Conservation (phyloP, 1,140 invertebrate species). For the Atta texana region DNA sequence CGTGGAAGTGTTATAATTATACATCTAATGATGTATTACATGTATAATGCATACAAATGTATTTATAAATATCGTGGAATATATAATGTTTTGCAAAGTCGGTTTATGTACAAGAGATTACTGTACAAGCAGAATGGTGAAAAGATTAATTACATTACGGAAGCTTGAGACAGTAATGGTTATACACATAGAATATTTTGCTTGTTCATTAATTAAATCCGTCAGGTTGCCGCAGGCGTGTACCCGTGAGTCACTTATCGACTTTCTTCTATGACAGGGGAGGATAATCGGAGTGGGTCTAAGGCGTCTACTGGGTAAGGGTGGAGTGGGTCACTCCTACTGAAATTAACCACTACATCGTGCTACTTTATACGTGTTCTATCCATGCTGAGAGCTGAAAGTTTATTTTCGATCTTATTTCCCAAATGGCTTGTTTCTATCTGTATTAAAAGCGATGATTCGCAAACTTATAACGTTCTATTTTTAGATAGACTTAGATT, state of each 20-base stretch:
- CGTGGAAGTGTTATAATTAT: too few species aligned
- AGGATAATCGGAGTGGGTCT: conserved; percentile 53
- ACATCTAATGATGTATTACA: too few species aligned
- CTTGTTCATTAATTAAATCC: conserved; percentile 48
- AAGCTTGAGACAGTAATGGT: not conserved
- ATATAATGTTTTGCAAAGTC: not conserved
- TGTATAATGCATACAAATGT: not conserved
- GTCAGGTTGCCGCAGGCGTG: conserved; percentile 63
- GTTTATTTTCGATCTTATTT: not conserved
- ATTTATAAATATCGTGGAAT: not conserved
- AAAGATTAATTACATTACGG: conserved; percentile 21
- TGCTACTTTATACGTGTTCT: conserved; percentile 19
- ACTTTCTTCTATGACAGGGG: conserved; percentile 75
- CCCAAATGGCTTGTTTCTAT: not conserved
- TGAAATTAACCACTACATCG: not conserved
- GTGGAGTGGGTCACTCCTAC: conserved; percentile 22
- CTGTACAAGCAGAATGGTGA: not conserved
- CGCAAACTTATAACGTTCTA: not conserved
- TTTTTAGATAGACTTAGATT: too few species aligned
- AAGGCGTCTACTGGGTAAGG: conserved; percentile 53
- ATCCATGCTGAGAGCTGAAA: not conserved
- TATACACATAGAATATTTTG: not conserved
- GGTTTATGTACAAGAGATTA: not conserved
- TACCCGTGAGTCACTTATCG: conserved; percentile 78
- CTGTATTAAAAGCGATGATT: not conserved